These are phyloP conservation scores for Paedocypris micromegethes DNA, from an alignment of 2,797 vertebrate genomes.

Conservation along the genomic window DNA sequence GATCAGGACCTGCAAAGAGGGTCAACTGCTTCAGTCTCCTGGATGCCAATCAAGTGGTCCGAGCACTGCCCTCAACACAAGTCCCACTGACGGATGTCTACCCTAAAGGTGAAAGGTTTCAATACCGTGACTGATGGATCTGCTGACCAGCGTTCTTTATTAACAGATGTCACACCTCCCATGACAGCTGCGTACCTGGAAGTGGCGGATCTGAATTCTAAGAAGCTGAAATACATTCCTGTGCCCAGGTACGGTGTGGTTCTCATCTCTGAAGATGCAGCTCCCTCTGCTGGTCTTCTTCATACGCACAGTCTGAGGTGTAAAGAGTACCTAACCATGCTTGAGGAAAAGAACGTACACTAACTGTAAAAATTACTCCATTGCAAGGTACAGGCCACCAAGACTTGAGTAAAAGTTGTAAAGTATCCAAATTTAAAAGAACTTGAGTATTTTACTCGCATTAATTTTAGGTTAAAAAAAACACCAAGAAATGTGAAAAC, in stretches of 20 bases:
- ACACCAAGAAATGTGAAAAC: too few relatives aligned
- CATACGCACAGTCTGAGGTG: neutral
- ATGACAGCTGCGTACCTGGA: slow-evolving; percentile 85
- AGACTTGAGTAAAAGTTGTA: too few relatives aligned
- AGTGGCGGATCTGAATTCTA: slow-evolving; percentile 88
- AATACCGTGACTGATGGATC: neutral
- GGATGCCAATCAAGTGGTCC: slow-evolving; percentile 82
- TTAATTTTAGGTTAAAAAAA: too few relatives aligned
- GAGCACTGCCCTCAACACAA: slow-evolving; percentile 79
- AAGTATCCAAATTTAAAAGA: too few relatives aligned
- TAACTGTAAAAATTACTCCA: too few relatives aligned
- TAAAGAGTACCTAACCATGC: too few relatives aligned
- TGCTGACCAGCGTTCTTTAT: slow-evolving; percentile 13
- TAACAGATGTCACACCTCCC: slow-evolving; percentile 80
- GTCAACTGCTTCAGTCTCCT: slow-evolving; percentile 79
- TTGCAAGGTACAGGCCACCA: too few relatives aligned
- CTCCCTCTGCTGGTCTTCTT: slow-evolving; percentile 27
- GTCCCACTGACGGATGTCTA: slow-evolving; percentile 88
- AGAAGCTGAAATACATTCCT: slow-evolving; percentile 92
- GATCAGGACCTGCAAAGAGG: slow-evolving; percentile 65
- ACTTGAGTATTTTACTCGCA: too few relatives aligned
- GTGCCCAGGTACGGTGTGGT: slow-evolving; percentile 78
- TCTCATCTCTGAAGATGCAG: slow-evolving; percentile 17
- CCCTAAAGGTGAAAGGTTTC: slow-evolving; percentile 78
- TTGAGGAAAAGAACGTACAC: too few relatives aligned